A percentile compares a stretch with the other conserved stretches of the same genome.
Evolutionary conservation across 2,113 vertebrate species (phyloP).

Genomic region (Prietella phreatophila): DNA sequence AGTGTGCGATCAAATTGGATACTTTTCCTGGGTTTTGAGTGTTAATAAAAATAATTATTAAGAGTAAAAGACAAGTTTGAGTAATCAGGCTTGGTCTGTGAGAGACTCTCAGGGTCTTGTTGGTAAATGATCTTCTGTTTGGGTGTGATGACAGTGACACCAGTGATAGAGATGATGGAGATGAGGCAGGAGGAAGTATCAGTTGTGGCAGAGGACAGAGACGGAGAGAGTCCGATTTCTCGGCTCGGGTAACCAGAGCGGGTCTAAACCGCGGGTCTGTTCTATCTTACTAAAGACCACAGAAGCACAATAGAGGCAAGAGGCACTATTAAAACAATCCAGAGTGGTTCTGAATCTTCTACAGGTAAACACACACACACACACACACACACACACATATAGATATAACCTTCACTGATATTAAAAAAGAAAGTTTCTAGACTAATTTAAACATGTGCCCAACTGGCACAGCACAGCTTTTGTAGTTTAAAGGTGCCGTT

Average conservation of each 20-base stretch:
- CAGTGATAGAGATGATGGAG: background rate
- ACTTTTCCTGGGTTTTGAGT: background rate
- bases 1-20: background rate
- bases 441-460: background rate
- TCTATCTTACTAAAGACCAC: background rate
- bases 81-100: background rate
- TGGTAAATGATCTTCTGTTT: background rate
- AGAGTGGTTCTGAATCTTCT: background rate
- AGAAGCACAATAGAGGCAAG: background rate
- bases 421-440: background rate
- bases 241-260: slow-evolving; percentile 19
- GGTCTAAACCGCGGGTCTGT: background rate
- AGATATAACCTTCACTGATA: background rate
- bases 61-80: background rate
- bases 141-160: background rate
- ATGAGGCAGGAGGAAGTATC: background rate
- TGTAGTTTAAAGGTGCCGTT: no score
- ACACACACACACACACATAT: background rate
- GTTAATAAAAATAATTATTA: background rate
- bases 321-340: background rate
- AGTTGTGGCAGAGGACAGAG: slow-evolving; percentile 13
- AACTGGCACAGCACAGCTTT: no score
- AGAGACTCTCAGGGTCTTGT: background rate
- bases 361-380: background rate
- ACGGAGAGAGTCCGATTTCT: slow-evolving; percentile 26